Base-by-base conservation (phyloP, 2,888 invertebrate genomes). In the Alsophila aescularia region DNA sequence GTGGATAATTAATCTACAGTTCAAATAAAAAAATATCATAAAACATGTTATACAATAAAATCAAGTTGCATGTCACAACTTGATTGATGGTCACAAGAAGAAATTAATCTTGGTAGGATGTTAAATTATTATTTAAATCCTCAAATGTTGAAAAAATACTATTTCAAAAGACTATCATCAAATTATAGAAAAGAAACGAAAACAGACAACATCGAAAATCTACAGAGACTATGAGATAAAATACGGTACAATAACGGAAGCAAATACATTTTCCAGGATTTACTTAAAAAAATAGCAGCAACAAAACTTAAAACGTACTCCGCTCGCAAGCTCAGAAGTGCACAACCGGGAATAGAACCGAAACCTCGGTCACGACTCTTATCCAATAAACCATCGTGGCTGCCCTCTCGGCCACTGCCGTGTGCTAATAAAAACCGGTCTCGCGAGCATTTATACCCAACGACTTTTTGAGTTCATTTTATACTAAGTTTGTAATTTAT, bases 311-410 rank as follows among this genome's bases (percentile, higher is more conserved):
- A 44, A 44, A 21, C 48, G 14, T 16, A 40, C 12, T 9, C 10
- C 10, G 27, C 13, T 9, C 27, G 24, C 13, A 24, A 34, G 35
- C 35, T 35, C 45, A 18, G 45, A 68, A 69, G 58, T 70, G 72
- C 66, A 66, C 58, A 70, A 70, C 64, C 73, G 75, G 77, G 79
- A 79, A 77, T 73, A 75, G 79, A 82, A 78, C 76, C 75, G 69
- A 79, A 79, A 77, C 79, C 81, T 75, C 77, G 79, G 81, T 78
- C 81, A 79, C 77, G 76, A 74, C 72, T 75, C 78, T 83, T 84
- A 83, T 85, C 82, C 82, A 83, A 83, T 82, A 83, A 83, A 80
- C 77, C 79, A 81, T 83, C 78, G 70, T 64, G 58, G 72, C 60
- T 68, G 72, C 74, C 75, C 75, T 74, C 76, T 69, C 77, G 60